Evolutionary conservation across 23 tunicate genomes (phyloP).

Genomic region (Clavelina lepadiformis): DNA sequence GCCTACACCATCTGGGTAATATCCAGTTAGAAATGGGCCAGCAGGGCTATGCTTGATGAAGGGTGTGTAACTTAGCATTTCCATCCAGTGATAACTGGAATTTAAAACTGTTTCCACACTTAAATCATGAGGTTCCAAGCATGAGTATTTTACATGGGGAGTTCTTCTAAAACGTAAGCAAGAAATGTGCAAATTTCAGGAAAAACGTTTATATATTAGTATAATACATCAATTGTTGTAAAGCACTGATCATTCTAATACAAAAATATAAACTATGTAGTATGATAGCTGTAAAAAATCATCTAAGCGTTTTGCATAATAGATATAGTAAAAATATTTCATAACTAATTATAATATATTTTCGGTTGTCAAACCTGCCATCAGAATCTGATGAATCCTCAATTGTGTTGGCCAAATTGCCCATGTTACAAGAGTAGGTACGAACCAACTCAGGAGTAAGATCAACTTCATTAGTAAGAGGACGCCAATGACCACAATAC

Average conservation of each 20-base stretch:
- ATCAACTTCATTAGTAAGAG: constrained; percentile 63
- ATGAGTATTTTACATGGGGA: constrained; percentile 65
- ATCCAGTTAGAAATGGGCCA: constrained; percentile 72
- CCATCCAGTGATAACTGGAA: constrained; percentile 42
- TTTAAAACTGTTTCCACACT: constrained; percentile 36
- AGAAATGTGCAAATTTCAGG: too few species aligned
- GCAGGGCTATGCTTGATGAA: constrained; percentile 80
- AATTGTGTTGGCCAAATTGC: constrained; percentile 54
- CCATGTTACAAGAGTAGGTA: constrained; percentile 59
- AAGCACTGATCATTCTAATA: too few species aligned
- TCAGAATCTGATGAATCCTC: too few species aligned
- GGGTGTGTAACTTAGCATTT: constrained; percentile 54
- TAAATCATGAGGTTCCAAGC: constrained; percentile 39
- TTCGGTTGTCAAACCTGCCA: too few species aligned
- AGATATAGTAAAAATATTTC: too few species aligned
- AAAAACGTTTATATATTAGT: too few species aligned
- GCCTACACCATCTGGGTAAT: constrained; percentile 96
- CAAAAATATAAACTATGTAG: too few species aligned
- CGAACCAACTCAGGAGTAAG: constrained; percentile 37
- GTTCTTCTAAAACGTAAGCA: constrained; percentile 27
- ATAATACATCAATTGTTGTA: too few species aligned
- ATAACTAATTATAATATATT: too few species aligned
- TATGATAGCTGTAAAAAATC: too few species aligned
- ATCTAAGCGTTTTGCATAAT: too few species aligned
- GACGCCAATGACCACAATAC: constrained; percentile 63